phyloP scores from a whole-genome alignment of 2,888 invertebrate genomes.

The Fragum sueziense region DNA sequence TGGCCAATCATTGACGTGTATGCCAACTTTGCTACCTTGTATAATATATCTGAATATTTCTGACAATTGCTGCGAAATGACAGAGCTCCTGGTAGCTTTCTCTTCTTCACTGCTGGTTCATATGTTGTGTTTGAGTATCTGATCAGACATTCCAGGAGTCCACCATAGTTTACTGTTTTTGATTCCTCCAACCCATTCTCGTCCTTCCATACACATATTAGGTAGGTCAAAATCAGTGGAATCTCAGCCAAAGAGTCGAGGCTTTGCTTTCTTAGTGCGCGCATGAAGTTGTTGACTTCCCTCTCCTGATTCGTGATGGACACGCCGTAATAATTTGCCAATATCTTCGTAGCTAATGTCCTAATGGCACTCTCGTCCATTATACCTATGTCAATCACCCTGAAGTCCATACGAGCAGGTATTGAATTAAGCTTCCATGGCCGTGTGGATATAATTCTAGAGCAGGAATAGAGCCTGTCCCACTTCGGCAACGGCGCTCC shows the following conservation, averaged over 20 bases:
- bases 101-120: not conserved
- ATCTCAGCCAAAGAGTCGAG: slow-evolving; percentile 16
- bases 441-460: slow-evolving; percentile 14
- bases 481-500: not conserved
- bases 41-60: slow-evolving; percentile 9
- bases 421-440: slow-evolving; percentile 15
- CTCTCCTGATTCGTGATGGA: not conserved
- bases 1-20: not conserved
- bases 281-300: slow-evolving; percentile 12
- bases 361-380: slow-evolving; percentile 12
- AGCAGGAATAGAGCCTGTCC: not conserved
- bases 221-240: slow-evolving; percentile 13
- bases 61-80: slow-evolving; percentile 1
- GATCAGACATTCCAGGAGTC: not conserved
- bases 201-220: slow-evolving; percentile 23
- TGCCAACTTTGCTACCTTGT: not conserved
- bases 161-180: slow-evolving; percentile 12
- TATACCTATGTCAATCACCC: slow-evolving; percentile 10
- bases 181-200: slow-evolving; percentile 18
- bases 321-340: slow-evolving; percentile 1
- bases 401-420: not conserved
- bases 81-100: slow-evolving; percentile 1
- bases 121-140: not conserved
- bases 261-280: not conserved
- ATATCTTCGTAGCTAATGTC: slow-evolving; percentile 9